phyloP scores from a whole-genome alignment of 1,140 invertebrate genomes.

The Bombus ignitus region DNA sequence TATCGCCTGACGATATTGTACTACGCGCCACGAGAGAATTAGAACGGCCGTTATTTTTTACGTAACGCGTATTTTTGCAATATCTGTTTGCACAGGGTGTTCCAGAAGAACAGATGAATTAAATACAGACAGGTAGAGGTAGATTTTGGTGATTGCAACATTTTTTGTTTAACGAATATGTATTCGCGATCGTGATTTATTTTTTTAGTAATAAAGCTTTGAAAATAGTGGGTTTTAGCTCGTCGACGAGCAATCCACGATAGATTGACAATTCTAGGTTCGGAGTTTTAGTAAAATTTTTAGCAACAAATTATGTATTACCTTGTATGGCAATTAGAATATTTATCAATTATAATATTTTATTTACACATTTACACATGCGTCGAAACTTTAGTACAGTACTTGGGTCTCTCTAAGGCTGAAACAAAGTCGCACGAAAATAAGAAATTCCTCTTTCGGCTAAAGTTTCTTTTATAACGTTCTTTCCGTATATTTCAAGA shows the following conservation, averaged over 20 bases:
- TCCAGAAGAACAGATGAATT: not conserved
- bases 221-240: not conserved
- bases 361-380: not conserved
- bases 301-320: not conserved
- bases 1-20: slow-evolving; percentile 5
- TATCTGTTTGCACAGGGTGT: not conserved
- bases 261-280: not conserved
- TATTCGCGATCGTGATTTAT: not conserved
- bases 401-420: no score
- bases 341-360: not conserved
- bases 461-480: no score
- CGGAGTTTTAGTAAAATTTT: not conserved
- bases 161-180: not conserved
- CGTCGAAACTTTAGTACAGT: no score
- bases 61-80: not conserved
- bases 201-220: not conserved
- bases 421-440: no score
- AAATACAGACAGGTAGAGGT: not conserved
- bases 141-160: not conserved
- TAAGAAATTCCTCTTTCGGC: no score
- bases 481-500: no score
- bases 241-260: not conserved
- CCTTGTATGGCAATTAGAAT: not conserved
- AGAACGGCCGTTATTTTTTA: not conserved
- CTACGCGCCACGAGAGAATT: not conserved